phyloP scores from a whole-genome alignment of 2,888 invertebrate genomes.

The Heliconius ethilla region DNA sequence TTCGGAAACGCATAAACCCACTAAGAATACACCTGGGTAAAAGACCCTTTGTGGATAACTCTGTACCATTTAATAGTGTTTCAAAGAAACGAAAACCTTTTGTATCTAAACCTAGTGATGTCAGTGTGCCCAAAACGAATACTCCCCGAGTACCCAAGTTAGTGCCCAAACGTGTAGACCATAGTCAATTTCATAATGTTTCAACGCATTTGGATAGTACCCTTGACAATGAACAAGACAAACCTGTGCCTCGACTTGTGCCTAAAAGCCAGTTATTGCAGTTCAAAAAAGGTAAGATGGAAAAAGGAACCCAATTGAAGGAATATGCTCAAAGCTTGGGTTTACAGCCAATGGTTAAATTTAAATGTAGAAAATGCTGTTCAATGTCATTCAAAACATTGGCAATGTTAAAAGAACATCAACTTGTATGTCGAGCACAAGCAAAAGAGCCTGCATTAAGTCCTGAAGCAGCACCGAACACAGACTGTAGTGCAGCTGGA shows the following conservation, averaged over 20 bases:
- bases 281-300: conserved; percentile 74
- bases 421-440: conserved; percentile 82
- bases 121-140: conserved; percentile 54
- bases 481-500: conserved; percentile 65
- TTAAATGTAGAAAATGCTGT: conserved; percentile 88
- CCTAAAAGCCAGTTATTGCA: conserved; percentile 76
- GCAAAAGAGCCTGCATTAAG: conserved; percentile 71
- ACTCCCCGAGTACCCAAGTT: conserved; percentile 69
- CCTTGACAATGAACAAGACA: conserved; percentile 68
- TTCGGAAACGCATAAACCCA: conserved; percentile 73
- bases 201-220: conserved; percentile 58
- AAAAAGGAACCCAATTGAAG: conserved; percentile 70
- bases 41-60: conserved; percentile 76
- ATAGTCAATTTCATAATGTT: conserved; percentile 68
- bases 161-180: conserved; percentile 67
- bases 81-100: conserved; percentile 68
- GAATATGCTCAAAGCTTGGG: conserved; percentile 89
- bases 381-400: conserved; percentile 85
- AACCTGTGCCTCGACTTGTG: conserved; percentile 75
- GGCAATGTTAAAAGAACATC: conserved; percentile 86
- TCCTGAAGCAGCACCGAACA: conserved; percentile 64
- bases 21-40: conserved; percentile 76
- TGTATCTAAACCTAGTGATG: conserved; percentile 64
- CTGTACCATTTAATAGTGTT: conserved; percentile 64
- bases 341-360: conserved; percentile 86